These are phyloP conservation scores for Trissonchulus sp. DNA, from an alignment of 2,888 invertebrate species.

Conservation along the genomic window DNA sequence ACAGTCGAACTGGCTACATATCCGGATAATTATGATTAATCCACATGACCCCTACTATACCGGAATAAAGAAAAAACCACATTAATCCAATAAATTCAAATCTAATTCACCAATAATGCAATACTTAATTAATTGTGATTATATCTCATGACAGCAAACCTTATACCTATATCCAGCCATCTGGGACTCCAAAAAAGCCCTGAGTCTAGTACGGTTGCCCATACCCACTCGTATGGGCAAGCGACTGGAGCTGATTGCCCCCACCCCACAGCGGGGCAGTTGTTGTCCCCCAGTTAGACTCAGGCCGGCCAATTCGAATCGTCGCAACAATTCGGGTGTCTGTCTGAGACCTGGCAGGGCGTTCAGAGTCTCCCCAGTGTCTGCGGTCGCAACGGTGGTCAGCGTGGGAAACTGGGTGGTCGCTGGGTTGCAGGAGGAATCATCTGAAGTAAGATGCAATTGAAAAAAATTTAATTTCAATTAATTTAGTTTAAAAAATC, in stretches of 20 bases:
- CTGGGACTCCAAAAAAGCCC: background rate
- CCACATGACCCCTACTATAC: no score
- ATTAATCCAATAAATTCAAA: no score
- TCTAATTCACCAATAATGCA: no score
- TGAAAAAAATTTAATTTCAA: no score
- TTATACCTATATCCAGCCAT: background rate
- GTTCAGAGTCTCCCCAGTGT: background rate
- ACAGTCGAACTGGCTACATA: no score
- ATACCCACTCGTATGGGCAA: no score
- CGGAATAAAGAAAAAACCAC: no score
- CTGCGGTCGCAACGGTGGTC: background rate
- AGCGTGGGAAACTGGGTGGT: background rate
- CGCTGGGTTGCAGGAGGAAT: background rate
- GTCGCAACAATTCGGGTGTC: constrained; percentile 10
- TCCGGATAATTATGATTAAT: no score
- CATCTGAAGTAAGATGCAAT: no score
- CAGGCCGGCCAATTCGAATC: background rate
- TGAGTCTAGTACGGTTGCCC: background rate
- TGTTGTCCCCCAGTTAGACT: background rate
- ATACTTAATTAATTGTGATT: no score
- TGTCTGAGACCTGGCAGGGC: constrained; percentile 17
- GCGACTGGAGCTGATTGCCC: background rate
- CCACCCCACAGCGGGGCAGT: background rate
- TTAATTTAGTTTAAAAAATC: no score
- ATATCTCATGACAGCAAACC: no score